Conservation (phyloP, 2,797 vertebrate species). For the Brotula barbata region DNA sequence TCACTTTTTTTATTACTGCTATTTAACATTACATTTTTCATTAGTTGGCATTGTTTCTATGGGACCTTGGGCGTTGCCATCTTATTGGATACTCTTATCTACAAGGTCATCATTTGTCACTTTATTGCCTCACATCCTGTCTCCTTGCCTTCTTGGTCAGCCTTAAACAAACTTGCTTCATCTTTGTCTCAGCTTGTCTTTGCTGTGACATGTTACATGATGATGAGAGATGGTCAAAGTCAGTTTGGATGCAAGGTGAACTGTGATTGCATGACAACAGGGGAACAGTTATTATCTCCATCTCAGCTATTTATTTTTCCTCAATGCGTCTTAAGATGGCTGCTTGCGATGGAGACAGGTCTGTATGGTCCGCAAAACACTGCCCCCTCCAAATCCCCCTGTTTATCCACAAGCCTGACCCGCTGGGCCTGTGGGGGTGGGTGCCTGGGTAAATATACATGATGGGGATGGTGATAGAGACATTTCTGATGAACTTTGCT, state of each 20-base stretch:
- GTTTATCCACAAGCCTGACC: conserved; percentile 80
- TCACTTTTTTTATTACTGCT: no score
- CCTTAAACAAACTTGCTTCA: conserved; percentile 36
- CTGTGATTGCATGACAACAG: conserved; percentile 24
- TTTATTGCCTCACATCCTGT: conserved; percentile 30
- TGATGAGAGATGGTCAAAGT: conserved; percentile 34
- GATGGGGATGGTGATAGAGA: conserved; percentile 10
- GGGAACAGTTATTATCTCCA: conserved; percentile 66
- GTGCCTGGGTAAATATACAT: conserved; percentile 13
- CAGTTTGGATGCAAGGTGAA: conserved; percentile 28
- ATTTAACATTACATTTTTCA: no score
- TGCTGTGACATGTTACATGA: conserved; percentile 25
- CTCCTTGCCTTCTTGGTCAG: conserved; percentile 19
- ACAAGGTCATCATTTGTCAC: conserved; percentile 41
- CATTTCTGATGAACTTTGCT: conserved; percentile 48
- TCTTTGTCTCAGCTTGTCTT: conserved; percentile 48
- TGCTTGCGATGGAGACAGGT: conserved; percentile 72
- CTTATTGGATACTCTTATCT: conserved; percentile 14
- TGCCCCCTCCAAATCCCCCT: conserved; percentile 67
- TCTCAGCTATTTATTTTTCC: conserved; percentile 75
- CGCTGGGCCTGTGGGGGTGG: conserved; percentile 30
- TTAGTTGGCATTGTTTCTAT: no score
- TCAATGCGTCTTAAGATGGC: conserved; percentile 76
- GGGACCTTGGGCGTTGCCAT: no score
- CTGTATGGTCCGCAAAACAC: conserved; percentile 68